These are phyloP conservation scores for Upupa epops DNA, from an alignment of 2,113 vertebrate genomes.

Conservation along the genomic window DNA sequence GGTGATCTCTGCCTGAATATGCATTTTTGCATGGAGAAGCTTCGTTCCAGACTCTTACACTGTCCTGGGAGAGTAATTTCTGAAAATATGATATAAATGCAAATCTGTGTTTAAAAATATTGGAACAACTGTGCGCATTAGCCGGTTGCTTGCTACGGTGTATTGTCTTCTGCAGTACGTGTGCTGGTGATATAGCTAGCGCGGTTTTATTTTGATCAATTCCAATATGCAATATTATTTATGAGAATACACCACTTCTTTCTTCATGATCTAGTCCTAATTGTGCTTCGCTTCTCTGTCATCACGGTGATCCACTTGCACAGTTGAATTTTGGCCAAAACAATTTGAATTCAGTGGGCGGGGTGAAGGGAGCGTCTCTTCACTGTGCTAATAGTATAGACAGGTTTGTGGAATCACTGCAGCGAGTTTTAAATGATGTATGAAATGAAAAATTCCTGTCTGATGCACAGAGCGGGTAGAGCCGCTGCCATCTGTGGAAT, in stretches of 20 bases:
- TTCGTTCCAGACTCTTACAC: neutral
- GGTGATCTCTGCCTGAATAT: neutral
- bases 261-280: neutral
- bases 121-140: neutral
- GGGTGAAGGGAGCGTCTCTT: neutral
- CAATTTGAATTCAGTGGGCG: neutral
- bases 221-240: neutral
- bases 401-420: slow-evolving; percentile 66
- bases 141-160: neutral
- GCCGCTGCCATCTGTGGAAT: slow-evolving; percentile 12
- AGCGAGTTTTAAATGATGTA: slow-evolving; percentile 76
- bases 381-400: slow-evolving; percentile 5
- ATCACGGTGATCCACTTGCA: rapidly evolving
- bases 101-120: neutral
- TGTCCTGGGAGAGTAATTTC: neutral
- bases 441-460: slow-evolving; percentile 75
- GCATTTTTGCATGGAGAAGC: neutral
- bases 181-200: neutral
- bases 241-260: neutral
- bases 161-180: neutral
- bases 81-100: neutral
- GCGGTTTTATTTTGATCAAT: neutral
- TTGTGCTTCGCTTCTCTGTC: neutral
- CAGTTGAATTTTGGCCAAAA: neutral
- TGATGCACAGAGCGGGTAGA: slow-evolving; percentile 34